phyloP scores from a whole-genome alignment of 2,888 invertebrate genomes.

The Torymus auratus region DNA sequence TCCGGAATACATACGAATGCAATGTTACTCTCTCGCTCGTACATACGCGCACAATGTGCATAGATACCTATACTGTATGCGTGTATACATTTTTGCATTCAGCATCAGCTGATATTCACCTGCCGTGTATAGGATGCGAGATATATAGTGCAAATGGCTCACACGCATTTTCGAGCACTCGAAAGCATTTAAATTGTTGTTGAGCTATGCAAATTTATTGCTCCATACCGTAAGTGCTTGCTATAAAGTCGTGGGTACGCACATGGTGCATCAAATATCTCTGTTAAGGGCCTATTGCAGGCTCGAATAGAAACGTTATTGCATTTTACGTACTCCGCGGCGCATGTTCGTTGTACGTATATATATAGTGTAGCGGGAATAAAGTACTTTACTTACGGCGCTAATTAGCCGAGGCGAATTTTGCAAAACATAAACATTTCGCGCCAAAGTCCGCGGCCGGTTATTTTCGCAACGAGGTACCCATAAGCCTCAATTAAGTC shows the following conservation, averaged over 20 bases:
- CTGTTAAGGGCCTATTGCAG: neutral
- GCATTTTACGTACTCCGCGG: neutral
- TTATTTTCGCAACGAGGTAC: neutral
- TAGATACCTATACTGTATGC: too few relatives aligned
- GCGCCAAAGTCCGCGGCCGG: neutral
- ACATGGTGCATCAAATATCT: neutral
- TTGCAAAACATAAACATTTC: constrained; percentile 3
- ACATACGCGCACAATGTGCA: too few relatives aligned
- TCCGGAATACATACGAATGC: neutral
- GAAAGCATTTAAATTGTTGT: constrained; percentile 31
- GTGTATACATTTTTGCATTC: too few relatives aligned
- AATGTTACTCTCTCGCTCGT: too few relatives aligned
- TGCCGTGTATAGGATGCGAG: neutral
- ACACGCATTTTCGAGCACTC: constrained; percentile 33
- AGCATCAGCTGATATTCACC: too few relatives aligned
- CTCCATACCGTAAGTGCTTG: neutral
- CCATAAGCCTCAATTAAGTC: constrained; percentile 20
- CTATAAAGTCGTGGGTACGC: neutral
- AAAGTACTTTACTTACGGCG: constrained; percentile 9
- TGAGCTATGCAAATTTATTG: constrained; percentile 34
- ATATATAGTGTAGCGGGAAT: neutral
- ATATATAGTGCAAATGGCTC: neutral
- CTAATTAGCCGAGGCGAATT: constrained; percentile 21
- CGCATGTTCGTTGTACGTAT: neutral
- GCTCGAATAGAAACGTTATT: constrained; percentile 17